Evolutionary conservation across 2,113 vertebrate genomes (phyloP).

Genomic region (Sitta europaea): DNA sequence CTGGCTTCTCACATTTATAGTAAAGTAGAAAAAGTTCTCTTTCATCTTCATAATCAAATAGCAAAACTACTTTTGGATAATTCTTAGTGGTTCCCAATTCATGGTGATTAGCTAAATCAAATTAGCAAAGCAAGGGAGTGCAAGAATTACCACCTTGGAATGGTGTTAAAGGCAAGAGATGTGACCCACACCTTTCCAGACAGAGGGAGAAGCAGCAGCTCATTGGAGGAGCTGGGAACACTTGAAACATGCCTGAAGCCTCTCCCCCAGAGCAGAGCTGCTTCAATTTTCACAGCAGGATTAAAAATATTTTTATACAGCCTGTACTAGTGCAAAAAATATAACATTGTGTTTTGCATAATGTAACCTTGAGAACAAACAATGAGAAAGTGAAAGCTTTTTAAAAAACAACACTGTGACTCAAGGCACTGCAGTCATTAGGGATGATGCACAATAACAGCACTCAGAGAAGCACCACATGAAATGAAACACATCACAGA

Average conservation of each 20-base stretch:
- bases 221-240: neutral
- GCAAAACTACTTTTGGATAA: neutral
- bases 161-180: neutral
- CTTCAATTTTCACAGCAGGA: neutral
- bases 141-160: neutral
- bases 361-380: constrained; percentile 10
- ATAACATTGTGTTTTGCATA: neutral
- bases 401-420: neutral
- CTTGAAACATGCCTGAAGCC: neutral
- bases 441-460: neutral
- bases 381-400: neutral
- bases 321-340: neutral
- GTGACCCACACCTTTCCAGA: neutral
- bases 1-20: neutral
- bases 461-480: neutral
- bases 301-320: neutral
- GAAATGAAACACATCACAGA: neutral
- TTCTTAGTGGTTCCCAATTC: neutral
- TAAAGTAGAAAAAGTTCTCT: neutral
- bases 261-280: neutral
- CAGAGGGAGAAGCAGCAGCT: neutral
- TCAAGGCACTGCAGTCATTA: neutral
- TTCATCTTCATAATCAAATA: neutral
- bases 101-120: neutral
- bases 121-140: neutral